Evolutionary conservation across 1,140 invertebrate species (phyloP).

Genomic region (Apis florea): DNA sequence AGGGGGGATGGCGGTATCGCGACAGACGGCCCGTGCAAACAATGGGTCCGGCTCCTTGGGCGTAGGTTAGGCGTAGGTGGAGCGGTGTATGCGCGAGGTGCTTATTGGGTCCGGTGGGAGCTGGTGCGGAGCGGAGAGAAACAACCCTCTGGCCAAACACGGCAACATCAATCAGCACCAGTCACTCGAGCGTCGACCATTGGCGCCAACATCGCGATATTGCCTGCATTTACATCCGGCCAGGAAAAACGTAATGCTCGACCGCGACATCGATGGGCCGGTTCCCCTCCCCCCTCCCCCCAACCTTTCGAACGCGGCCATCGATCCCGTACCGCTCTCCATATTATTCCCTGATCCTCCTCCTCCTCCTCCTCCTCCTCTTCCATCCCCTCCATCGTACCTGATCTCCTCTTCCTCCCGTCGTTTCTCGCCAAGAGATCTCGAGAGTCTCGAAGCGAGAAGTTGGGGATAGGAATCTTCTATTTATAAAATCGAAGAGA

Average conservation of each 20-base stretch:
- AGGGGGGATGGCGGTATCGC: conserved; percentile 62
- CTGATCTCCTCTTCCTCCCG: no score
- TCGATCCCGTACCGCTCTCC: conserved; percentile 12
- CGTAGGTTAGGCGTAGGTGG: conserved; percentile 68
- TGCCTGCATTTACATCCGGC: conserved; percentile 73
- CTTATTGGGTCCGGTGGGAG: conserved; percentile 79
- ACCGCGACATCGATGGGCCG: conserved; percentile 43
- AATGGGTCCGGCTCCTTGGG: conserved; percentile 73
- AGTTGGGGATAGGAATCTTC: no score
- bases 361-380: neutral
- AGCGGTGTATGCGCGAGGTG: conserved; percentile 70
- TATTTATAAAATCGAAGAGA: no score
- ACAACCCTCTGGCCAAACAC: conserved; percentile 81
- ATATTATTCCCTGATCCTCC: neutral
- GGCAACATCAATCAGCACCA: conserved; percentile 81
- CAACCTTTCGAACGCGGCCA: conserved; percentile 9
- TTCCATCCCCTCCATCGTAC: no score
- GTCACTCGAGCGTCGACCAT: conserved; percentile 77
- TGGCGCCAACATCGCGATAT: conserved; percentile 78
- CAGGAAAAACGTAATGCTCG: conserved; percentile 60
- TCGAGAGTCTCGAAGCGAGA: no score
- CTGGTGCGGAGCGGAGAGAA: conserved; percentile 73
- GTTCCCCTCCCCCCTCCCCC: conserved; percentile 17
- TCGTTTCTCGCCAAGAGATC: no score
- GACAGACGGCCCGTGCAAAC: conserved; percentile 77